phyloP scores from a whole-genome alignment of 1,140 invertebrate species.

The Drosophila nannoptera region DNA sequence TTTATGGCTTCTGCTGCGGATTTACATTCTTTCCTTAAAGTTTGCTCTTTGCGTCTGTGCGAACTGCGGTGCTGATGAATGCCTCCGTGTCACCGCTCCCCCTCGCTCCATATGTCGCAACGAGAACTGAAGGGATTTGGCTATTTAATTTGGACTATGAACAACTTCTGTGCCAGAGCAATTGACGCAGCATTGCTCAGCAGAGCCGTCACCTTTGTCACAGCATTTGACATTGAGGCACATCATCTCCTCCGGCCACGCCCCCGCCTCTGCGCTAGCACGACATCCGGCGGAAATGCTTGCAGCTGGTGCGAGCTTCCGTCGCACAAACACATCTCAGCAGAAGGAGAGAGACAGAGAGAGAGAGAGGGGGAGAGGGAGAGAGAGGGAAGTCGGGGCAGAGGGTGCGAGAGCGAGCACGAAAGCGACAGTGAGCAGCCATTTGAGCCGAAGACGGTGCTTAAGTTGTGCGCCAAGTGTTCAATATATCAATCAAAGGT shows the following conservation, averaged over 20 bases:
- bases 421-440: too few relatives aligned
- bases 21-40: constrained; percentile 13
- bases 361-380: too few relatives aligned
- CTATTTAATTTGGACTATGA: constrained; percentile 61
- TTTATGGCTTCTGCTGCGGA: constrained; percentile 57
- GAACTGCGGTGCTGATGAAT: too few relatives aligned
- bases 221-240: constrained; percentile 59
- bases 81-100: too few relatives aligned
- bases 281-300: constrained; percentile 52
- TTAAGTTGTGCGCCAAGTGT: constrained; percentile 73
- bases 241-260: not conserved
- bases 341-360: too few relatives aligned
- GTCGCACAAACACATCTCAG: constrained; percentile 27
- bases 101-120: not conserved
- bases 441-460: constrained; percentile 59
- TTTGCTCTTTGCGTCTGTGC: not conserved
- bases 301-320: constrained; percentile 59
- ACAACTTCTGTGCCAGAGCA: constrained; percentile 46
- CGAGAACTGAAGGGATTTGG: not conserved
- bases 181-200: constrained; percentile 15
- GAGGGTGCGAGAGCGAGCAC: too few relatives aligned
- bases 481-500: constrained; percentile 77
- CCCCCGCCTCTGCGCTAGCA: constrained; percentile 3
- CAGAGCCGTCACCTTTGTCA: constrained; percentile 66
- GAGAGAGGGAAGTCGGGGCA: too few relatives aligned